These are phyloP conservation scores for Ochropacha duplaris DNA, from an alignment of 2,888 invertebrate species.

Conservation along the genomic window DNA sequence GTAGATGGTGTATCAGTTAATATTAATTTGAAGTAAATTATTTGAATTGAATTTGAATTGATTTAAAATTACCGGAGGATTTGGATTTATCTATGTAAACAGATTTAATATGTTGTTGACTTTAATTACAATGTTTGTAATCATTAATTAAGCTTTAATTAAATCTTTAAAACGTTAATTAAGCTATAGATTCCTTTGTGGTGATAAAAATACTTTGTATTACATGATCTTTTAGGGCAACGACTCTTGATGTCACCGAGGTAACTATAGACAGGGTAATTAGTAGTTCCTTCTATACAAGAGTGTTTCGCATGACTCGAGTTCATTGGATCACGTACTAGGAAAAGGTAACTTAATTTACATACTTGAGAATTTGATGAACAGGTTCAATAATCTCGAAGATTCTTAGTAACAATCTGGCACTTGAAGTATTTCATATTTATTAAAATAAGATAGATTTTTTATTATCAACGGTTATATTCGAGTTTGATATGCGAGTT, in stretches of 20 bases:
- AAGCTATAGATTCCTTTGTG: not conserved
- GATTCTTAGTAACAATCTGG: not conserved
- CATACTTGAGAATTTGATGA: not conserved
- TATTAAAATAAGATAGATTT: not conserved
- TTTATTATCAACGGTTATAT: not conserved
- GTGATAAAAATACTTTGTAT: not conserved
- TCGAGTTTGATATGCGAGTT: too few species aligned
- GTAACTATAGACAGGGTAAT: not conserved
- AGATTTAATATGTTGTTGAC: not conserved
- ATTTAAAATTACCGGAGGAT: too few species aligned
- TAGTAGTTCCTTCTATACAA: not conserved
- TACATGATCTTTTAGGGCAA: not conserved
- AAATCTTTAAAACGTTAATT: conserved; percentile 1
- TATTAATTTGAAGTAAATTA: too few species aligned
- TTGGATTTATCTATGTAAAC: too few species aligned
- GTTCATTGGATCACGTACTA: not conserved
- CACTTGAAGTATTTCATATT: not conserved
- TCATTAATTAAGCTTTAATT: conserved; percentile 1
- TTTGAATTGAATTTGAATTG: too few species aligned
- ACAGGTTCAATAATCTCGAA: not conserved
- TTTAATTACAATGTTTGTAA: not conserved
- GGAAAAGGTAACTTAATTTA: not conserved
- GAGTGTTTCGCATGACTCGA: not conserved
- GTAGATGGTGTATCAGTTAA: too few species aligned
- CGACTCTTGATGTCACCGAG: not conserved